phyloP scores from a whole-genome alignment of 2,113 vertebrate species.

The Rutilus rutilus region DNA sequence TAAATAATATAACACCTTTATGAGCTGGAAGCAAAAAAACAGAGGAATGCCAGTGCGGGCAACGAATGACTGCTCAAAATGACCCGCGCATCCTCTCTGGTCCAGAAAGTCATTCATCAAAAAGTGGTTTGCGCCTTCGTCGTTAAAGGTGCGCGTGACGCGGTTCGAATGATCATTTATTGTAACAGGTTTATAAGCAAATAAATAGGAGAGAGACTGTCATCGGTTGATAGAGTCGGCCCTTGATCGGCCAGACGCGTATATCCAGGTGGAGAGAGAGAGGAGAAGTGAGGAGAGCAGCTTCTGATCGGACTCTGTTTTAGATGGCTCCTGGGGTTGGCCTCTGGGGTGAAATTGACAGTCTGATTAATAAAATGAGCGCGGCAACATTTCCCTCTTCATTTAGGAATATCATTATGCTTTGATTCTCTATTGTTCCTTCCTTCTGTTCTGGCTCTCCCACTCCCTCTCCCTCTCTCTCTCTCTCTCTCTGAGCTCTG shows the following conservation, averaged over 20 bases:
- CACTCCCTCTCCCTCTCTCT: constrained; percentile 52
- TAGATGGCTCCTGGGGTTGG: constrained; percentile 95
- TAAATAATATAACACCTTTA: constrained; percentile 93
- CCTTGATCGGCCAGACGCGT: constrained; percentile 98
- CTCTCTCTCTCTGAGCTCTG: constrained; percentile 53
- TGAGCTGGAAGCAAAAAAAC: constrained; percentile 87
- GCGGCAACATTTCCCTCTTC: constrained; percentile 99
- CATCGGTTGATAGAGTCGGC: constrained; percentile 98
- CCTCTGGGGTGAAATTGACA: constrained; percentile 99
- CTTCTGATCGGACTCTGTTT: constrained; percentile 88
- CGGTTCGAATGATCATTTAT: constrained; percentile 99
- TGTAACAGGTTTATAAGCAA: constrained; percentile 99
- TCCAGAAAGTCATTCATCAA: constrained; percentile 98
- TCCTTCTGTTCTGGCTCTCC: constrained; percentile 72
- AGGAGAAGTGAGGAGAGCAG: constrained; percentile 89
- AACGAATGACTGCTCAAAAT: constrained; percentile 96
- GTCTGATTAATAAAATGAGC: constrained; percentile 99
- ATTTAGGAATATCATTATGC: constrained; percentile 99
- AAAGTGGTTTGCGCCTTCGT: constrained; percentile 85
- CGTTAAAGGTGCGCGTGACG: constrained; percentile 98
- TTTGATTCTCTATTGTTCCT: constrained; percentile 98
- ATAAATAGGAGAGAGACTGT: constrained; percentile 99
- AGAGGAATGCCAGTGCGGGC: constrained; percentile 89
- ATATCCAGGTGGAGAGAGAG: constrained; percentile 96
- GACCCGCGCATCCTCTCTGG: constrained; percentile 93